These are phyloP conservation scores for Echinometra lucunter DNA, from an alignment of 53 echinoderm and acorn worm genomes.

Conservation along the genomic window DNA sequence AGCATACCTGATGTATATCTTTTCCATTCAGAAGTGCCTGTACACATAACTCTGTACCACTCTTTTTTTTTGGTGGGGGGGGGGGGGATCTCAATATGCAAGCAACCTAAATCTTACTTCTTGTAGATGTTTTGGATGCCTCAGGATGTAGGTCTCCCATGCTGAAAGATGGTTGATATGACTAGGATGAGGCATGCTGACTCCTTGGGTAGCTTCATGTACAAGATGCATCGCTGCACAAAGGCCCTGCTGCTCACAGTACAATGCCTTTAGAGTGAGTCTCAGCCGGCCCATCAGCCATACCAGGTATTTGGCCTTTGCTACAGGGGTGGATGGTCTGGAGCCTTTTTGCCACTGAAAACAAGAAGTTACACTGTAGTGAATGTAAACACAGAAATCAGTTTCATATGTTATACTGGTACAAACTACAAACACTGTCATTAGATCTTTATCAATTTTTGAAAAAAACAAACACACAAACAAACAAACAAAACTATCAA, in stretches of 20 bases:
- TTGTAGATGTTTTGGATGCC: conserved; percentile 74
- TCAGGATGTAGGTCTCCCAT: conserved; percentile 76
- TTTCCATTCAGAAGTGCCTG: too few relatives aligned
- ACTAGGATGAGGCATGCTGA: conserved; percentile 46
- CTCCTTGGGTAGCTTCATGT: conserved; percentile 78
- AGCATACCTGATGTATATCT: too few relatives aligned
- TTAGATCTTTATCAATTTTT: too few relatives aligned
- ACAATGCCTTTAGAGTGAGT: conserved; percentile 70
- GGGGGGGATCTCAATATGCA: not conserved
- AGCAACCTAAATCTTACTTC: conserved; percentile 61
- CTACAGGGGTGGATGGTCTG: not conserved
- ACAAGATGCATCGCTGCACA: conserved; percentile 74
- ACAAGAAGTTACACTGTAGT: not conserved
- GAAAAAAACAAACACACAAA: too few relatives aligned
- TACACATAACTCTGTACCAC: too few relatives aligned
- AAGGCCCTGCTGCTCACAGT: conserved; percentile 75
- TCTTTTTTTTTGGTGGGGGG: too few relatives aligned
- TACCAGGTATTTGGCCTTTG: conserved; percentile 63
- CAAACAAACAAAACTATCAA: too few relatives aligned
- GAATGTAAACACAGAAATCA: too few relatives aligned
- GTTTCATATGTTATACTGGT: too few relatives aligned
- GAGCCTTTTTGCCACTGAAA: not conserved
- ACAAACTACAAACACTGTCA: too few relatives aligned
- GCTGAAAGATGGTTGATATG: conserved; percentile 66
- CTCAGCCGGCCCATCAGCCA: conserved; percentile 76